Percentiles rank a stretch among this genome's conserved stretches.
These are phyloP conservation scores for Pardosa pseudoannulata DNA, from an alignment of 2,888 invertebrate species.

Conservation along the genomic window DNA sequence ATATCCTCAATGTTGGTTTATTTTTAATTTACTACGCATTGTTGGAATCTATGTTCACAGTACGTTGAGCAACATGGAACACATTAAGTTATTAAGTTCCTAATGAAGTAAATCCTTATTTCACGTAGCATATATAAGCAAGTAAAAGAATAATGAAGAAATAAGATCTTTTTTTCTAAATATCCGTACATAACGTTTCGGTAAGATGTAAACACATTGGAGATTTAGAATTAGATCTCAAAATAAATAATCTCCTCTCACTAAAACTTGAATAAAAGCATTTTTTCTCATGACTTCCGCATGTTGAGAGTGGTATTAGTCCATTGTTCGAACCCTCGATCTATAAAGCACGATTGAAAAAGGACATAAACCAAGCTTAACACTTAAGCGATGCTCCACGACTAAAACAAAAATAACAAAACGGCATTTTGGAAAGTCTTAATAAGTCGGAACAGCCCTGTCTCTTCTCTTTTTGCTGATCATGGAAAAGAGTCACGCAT, in stretches of 20 bases:
- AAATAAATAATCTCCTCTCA: neutral
- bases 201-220: neutral
- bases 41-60: too few species aligned
- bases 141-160: neutral
- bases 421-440: neutral
- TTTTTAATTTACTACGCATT: too few species aligned
- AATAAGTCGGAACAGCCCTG: neutral
- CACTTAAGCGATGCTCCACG: neutral
- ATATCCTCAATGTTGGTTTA: too few species aligned
- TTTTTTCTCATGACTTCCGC: neutral
- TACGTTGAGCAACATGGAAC: too few species aligned
- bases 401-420: slow-evolving; percentile 3
- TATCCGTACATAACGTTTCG: neutral
- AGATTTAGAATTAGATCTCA: neutral
- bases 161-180: neutral
- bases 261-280: neutral
- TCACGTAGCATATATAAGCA: too few species aligned
- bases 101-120: neutral
- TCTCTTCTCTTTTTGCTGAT: neutral
- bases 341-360: neutral
- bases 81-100: too few species aligned
- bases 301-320: neutral
- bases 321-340: neutral
- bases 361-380: neutral
- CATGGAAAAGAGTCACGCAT: neutral